Conservation (phyloP, 2,797 vertebrate genomes). For the Propithecus perrieri region DNA sequence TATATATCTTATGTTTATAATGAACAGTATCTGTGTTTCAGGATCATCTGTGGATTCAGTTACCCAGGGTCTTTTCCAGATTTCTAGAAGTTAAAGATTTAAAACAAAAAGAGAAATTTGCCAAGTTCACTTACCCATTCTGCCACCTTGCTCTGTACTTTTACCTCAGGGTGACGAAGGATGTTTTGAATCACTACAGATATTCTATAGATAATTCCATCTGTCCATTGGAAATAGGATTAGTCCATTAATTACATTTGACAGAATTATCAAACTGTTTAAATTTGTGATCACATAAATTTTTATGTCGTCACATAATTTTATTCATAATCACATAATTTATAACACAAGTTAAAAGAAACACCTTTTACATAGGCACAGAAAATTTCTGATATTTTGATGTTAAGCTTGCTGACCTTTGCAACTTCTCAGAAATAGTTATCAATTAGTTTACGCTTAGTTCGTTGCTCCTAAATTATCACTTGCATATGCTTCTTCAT, state of each 20-base stretch:
- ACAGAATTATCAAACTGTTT: background rate
- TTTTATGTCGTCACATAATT: background rate
- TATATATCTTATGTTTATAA: background rate
- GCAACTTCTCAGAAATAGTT: background rate
- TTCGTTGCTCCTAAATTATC: background rate
- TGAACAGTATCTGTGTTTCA: background rate
- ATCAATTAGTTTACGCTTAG: background rate
- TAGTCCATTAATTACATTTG: conserved; percentile 49
- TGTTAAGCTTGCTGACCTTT: background rate
- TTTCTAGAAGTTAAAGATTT: background rate
- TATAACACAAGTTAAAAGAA: background rate
- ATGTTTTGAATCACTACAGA: conserved; percentile 85
- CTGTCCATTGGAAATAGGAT: conserved; percentile 86
- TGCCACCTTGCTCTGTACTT: conserved; percentile 84
- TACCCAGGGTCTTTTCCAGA: background rate
- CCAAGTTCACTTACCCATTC: conserved; percentile 89
- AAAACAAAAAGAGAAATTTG: background rate
- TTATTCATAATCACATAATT: background rate
- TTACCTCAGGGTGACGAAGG: conserved; percentile 63
- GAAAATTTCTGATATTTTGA: background rate
- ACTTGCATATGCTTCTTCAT: background rate
- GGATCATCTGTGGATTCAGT: background rate
- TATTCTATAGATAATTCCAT: conserved; percentile 91
- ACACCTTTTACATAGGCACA: background rate
- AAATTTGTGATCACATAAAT: background rate